These are phyloP conservation scores for Gobio occitaniae DNA, from an alignment of 2,797 vertebrate species.

Conservation along the genomic window DNA sequence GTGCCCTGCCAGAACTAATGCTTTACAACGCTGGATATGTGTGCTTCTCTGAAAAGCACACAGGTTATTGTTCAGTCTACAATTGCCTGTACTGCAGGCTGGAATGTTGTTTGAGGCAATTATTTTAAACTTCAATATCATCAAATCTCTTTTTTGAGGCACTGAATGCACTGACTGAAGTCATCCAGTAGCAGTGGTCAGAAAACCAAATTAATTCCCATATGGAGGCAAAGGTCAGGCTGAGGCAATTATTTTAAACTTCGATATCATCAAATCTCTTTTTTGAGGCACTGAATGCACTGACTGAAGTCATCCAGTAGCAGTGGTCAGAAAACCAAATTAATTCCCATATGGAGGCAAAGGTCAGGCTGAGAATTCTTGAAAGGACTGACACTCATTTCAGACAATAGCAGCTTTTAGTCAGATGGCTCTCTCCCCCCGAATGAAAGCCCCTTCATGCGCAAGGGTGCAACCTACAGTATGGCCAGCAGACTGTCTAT, in stretches of 20 bases:
- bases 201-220: no score
- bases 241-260: not conserved
- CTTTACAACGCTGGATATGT: no score
- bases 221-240: no score
- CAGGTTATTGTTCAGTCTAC: not conserved
- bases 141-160: no score
- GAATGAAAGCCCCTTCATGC: not conserved
- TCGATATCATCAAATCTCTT: not conserved
- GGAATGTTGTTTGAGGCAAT: not conserved
- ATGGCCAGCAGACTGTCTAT: not conserved
- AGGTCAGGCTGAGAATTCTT: not conserved
- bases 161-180: no score
- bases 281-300: not conserved
- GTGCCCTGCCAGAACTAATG: no score
- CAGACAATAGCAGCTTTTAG: not conserved
- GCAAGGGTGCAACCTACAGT: no score
- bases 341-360: not conserved
- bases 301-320: not conserved
- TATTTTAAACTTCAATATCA: not conserved
- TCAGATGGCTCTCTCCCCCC: not conserved
- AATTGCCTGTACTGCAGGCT: not conserved
- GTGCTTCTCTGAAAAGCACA: not conserved
- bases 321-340: not conserved
- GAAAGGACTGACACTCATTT: not conserved
- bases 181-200: no score